Evolutionary conservation across 2,113 vertebrate species (phyloP).

Genomic region (Cyprinodon tularosa): DNA sequence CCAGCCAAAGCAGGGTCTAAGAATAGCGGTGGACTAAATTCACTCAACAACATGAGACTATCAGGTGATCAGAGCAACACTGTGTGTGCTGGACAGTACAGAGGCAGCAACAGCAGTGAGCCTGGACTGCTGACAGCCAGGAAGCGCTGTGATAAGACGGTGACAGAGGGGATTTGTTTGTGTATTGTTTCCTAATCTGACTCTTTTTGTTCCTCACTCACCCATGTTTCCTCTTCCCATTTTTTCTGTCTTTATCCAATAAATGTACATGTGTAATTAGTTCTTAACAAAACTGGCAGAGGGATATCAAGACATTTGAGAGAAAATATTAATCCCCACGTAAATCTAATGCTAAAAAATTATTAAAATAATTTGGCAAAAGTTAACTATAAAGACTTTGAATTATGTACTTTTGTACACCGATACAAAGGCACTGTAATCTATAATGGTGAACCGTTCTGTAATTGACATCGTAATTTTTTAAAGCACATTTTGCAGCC

Average conservation of each 20-base stretch:
- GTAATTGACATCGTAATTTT: background rate
- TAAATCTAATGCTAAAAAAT: too few species aligned
- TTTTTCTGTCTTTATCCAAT: constrained; percentile 8
- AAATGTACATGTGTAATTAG: constrained; percentile 11
- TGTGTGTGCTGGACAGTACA: constrained; percentile 71
- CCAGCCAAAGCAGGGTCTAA: constrained; percentile 85
- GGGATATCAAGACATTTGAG: too few species aligned
- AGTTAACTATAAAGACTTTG: background rate
- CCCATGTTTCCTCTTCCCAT: constrained; percentile 6
- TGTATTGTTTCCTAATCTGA: constrained; percentile 39
- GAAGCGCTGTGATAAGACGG: constrained; percentile 59
- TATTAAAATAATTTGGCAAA: background rate
- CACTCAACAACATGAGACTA: constrained; percentile 93
- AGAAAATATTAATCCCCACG: too few species aligned
- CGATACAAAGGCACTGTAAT: background rate
- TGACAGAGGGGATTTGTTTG: constrained; percentile 57
- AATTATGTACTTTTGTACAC: too few species aligned
- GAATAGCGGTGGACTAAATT: constrained; percentile 92
- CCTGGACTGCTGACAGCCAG: constrained; percentile 46
- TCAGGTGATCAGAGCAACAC: constrained; percentile 89
- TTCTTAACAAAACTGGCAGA: background rate
- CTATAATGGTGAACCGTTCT: background rate
- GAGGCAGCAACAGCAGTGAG: constrained; percentile 53
- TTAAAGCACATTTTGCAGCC: too few species aligned
- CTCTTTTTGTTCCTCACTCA: constrained; percentile 40